Conservation (phyloP, 1,140 invertebrate species). For the Tetramorium alpestre region DNA sequence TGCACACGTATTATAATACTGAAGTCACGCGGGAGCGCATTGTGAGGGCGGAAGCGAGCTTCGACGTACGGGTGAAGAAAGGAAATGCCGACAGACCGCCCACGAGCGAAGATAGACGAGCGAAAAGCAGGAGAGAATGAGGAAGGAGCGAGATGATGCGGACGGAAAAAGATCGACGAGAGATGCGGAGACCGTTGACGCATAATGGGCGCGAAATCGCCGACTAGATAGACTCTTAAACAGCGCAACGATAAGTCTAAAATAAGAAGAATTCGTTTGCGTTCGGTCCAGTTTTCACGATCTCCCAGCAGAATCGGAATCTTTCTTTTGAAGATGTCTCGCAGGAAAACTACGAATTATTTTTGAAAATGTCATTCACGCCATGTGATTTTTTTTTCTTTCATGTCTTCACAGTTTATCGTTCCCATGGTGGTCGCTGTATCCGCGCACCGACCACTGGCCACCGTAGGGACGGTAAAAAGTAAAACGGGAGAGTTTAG, state of each 20-base stretch:
- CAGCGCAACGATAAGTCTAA: background rate
- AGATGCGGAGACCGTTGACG: background rate
- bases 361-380: background rate
- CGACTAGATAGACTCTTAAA: background rate
- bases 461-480: constrained; percentile 19
- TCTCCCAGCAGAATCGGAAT: background rate
- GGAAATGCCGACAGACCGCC: constrained; percentile 23
- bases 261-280: background rate
- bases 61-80: constrained; percentile 1
- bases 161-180: background rate
- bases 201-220: background rate
- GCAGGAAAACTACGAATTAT: background rate
- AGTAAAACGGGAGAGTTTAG: background rate
- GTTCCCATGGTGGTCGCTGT: background rate
- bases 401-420: background rate
- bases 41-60: constrained; percentile 32
- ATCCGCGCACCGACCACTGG: constrained; percentile 18
- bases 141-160: background rate
- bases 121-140: background rate
- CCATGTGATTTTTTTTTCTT: background rate
- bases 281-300: background rate
- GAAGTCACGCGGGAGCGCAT: constrained; percentile 46
- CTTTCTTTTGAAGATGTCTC: too few species aligned
- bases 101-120: constrained; percentile 41
- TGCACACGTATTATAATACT: background rate